phyloP scores from a whole-genome alignment of 2,113 vertebrate species.

The Thunnus maccoyii region DNA sequence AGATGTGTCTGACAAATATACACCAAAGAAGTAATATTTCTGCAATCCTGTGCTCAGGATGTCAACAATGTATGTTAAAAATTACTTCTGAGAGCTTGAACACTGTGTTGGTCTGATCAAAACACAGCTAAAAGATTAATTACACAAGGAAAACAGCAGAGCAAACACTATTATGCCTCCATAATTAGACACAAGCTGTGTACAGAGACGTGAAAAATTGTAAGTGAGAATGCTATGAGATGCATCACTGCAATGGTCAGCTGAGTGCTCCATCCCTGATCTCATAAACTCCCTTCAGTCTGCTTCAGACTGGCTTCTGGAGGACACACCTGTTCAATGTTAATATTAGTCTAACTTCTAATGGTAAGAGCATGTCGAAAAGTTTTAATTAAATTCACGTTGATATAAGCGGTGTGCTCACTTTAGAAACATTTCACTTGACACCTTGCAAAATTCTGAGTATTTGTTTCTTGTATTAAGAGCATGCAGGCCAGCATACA shows the following conservation, averaged over 20 bases:
- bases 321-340: slow-evolving; percentile 8
- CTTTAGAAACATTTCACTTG: slow-evolving; percentile 15
- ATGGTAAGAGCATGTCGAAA: slow-evolving; percentile 9
- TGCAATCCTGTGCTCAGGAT: background rate
- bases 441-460: background rate
- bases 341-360: slow-evolving; percentile 22
- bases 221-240: slow-evolving; percentile 34
- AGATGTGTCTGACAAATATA: background rate
- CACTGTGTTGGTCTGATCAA: slow-evolving; percentile 49
- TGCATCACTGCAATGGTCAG: slow-evolving; percentile 51
- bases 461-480: background rate
- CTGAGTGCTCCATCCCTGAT: slow-evolving; percentile 45
- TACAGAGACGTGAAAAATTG: slow-evolving; percentile 47
- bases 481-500: background rate
- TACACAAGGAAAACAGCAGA: slow-evolving; percentile 54
- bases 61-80: slow-evolving; percentile 23
- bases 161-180: slow-evolving; percentile 61
- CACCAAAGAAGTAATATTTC: background rate
- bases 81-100: slow-evolving; percentile 20
- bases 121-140: slow-evolving; percentile 59
- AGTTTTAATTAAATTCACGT: background rate
- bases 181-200: slow-evolving; percentile 63
- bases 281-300: slow-evolving; percentile 12
- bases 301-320: background rate
- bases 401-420: slow-evolving; percentile 4